Evolutionary conservation across 2,888 invertebrate species (phyloP).

Genomic region (Andrena trimmerana): DNA sequence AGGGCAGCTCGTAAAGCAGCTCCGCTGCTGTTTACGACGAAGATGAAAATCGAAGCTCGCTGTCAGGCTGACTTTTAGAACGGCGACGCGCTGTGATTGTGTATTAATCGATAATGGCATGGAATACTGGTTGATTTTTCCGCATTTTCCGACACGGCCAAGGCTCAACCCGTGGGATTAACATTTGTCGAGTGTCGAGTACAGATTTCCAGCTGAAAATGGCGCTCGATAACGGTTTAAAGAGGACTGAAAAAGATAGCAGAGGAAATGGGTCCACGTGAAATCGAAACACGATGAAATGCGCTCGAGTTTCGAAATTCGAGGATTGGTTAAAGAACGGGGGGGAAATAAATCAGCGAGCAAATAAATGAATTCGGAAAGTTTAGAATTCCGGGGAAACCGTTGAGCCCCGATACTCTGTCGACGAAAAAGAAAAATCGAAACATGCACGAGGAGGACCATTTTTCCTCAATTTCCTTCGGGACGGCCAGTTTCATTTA

Average conservation of each 20-base stretch:
- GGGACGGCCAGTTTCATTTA: constrained; percentile 78
- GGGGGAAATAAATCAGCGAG: neutral
- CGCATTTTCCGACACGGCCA: neutral
- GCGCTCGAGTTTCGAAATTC: constrained; percentile 26
- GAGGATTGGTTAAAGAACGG: neutral
- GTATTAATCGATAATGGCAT: neutral
- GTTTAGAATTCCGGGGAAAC: neutral
- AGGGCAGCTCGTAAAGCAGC: neutral
- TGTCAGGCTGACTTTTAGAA: neutral
- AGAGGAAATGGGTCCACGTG: neutral
- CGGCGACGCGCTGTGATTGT: neutral
- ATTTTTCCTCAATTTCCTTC: constrained; percentile 49
- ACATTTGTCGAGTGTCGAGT: constrained; percentile 18
- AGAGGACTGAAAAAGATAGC: neutral
- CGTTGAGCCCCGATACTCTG: constrained; percentile 12
- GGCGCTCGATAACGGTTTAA: constrained; percentile 15
- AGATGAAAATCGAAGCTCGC: neutral
- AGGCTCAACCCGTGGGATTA: constrained; percentile 5
- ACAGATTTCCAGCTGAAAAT: constrained; percentile 14
- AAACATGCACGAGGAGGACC: constrained; percentile 16
- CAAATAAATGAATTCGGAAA: constrained; percentile 48
- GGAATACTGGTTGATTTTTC: neutral
- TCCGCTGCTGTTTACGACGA: constrained; percentile 10
- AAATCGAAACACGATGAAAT: constrained; percentile 20
- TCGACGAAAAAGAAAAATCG: constrained; percentile 19